Percentiles rank a stretch among this genome's conserved stretches.
Evolutionary conservation across 2,113 vertebrate species (phyloP).

Genomic region (Tauraco erythrolophus): DNA sequence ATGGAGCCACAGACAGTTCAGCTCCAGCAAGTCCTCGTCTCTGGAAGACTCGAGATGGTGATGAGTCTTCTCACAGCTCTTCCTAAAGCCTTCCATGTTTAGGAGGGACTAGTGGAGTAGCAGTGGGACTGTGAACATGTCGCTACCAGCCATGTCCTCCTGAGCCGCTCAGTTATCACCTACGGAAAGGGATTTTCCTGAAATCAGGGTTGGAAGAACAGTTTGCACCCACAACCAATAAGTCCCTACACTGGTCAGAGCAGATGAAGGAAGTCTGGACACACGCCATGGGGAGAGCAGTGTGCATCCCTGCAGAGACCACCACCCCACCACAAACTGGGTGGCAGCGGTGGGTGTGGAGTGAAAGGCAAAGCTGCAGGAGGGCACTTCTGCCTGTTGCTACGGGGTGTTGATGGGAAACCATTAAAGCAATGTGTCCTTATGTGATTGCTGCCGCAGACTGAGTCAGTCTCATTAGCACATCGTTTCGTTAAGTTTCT

Average conservation of each 20-base stretch:
- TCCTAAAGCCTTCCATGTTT: neutral
- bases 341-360: neutral
- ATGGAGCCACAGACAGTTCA: neutral
- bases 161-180: neutral
- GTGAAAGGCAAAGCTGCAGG: neutral
- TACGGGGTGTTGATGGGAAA: neutral
- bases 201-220: neutral
- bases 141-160: neutral
- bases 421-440: neutral
- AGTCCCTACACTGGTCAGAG: neutral
- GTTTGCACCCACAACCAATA: neutral
- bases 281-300: too few relatives aligned
- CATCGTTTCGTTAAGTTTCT: constrained; percentile 14
- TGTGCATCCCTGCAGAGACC: accelerated
- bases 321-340: neutral
- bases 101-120: neutral
- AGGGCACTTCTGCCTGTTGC: neutral
- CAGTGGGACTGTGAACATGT: neutral
- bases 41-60: neutral
- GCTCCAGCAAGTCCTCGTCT: neutral
- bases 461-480: neutral
- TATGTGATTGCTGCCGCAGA: neutral
- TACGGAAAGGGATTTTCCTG: neutral
- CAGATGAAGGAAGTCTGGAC: neutral
- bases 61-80: neutral